These are phyloP conservation scores for Lophotriccus pileatus DNA, from an alignment of 2,797 vertebrate species.

Conservation along the genomic window DNA sequence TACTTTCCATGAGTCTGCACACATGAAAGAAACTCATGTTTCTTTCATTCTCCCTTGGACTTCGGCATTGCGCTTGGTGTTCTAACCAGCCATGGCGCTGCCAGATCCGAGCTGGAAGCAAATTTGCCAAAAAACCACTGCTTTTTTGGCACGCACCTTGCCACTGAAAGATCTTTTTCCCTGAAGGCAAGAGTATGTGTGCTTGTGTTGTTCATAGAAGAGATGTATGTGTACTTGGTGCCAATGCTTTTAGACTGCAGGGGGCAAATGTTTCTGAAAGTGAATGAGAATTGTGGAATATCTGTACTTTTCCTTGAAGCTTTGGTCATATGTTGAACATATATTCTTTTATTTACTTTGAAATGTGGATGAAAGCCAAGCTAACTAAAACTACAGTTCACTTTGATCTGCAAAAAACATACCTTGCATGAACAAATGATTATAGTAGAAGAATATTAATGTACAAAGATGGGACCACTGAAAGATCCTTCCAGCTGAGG, in stretches of 20 bases:
- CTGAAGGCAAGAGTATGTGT: not conserved
- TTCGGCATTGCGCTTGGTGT: not conserved
- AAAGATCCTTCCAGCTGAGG: not conserved
- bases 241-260: not conserved
- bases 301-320: not conserved
- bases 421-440: not conserved
- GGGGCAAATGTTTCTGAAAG: not conserved
- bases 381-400: not conserved
- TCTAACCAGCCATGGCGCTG: not conserved
- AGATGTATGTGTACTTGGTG: not conserved
- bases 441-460: not conserved
- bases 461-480: not conserved
- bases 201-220: not conserved
- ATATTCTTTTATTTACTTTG: not conserved
- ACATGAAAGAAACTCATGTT: not conserved
- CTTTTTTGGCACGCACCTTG: not conserved
- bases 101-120: not conserved
- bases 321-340: not conserved
- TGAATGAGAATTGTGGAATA: not conserved
- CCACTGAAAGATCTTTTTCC: not conserved
- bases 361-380: not conserved
- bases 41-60: not conserved
- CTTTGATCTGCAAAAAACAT: not conserved
- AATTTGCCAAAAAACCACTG: not conserved
- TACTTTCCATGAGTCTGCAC: not conserved